Percentiles rank a stretch among this genome's conserved stretches.
phyloP scores from a whole-genome alignment of 2,888 invertebrate species.

The Antitype chi region DNA sequence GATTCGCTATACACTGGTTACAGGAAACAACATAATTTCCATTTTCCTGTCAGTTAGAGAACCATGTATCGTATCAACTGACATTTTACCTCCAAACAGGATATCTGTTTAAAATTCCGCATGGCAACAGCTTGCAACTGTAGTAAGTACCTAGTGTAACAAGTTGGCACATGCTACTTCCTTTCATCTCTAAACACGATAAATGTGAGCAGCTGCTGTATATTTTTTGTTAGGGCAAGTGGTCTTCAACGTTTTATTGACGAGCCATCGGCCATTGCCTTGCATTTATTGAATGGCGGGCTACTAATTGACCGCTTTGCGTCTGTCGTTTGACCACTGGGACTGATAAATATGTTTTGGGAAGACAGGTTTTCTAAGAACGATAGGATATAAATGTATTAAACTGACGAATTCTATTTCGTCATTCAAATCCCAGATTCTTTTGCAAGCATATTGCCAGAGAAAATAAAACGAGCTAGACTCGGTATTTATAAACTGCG shows the following conservation, averaged over 20 bases:
- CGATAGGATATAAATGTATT: not conserved
- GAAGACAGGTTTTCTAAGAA: not conserved
- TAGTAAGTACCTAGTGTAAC: too few species aligned
- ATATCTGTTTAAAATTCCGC: conserved; percentile 42
- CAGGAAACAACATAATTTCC: conserved; percentile 8
- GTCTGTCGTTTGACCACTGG: not conserved
- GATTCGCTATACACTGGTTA: not conserved
- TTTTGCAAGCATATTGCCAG: not conserved
- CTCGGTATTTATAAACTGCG: conserved; percentile 25
- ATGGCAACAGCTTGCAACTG: conserved; percentile 35
- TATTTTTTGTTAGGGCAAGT: conserved; percentile 25
- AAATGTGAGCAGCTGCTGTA: conserved; percentile 40
- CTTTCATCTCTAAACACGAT: conserved; percentile 30
- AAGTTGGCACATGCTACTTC: conserved; percentile 48
- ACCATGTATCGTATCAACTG: not conserved
- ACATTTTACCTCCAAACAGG: conserved; percentile 18
- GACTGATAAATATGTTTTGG: not conserved
- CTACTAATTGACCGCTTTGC: not conserved
- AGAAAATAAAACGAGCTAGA: conserved; percentile 12
- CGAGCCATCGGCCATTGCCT: conserved; percentile 7
- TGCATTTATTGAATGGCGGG: conserved; percentile 4
- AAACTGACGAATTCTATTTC: not conserved
- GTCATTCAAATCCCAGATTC: conserved; percentile 7
- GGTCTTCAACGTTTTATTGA: conserved; percentile 21
- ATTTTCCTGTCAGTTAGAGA: conserved; percentile 27